Percentiles rank a stretch among this genome's conserved stretches.
Conservation (phyloP, 1,140 invertebrate genomes). For the Aphaenogaster floridana region DNA sequence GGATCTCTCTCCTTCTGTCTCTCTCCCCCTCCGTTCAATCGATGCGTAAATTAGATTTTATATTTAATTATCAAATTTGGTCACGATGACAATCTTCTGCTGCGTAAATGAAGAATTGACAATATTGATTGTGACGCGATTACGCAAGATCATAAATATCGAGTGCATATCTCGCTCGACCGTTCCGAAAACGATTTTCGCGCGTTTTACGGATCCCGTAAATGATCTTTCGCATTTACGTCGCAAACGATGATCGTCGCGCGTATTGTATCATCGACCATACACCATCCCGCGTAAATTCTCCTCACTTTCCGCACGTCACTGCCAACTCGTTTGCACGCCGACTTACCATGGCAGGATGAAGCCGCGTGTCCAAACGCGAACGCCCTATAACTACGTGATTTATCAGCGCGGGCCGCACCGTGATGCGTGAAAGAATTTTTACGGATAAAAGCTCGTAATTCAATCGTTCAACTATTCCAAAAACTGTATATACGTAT, state of each 20-base stretch:
- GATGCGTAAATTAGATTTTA: background rate
- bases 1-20: background rate
- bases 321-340: conserved; percentile 40
- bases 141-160: background rate
- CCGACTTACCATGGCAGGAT: conserved; percentile 13
- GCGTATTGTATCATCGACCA: conserved; percentile 38
- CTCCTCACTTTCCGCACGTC: conserved; percentile 38
- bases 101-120: background rate
- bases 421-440: background rate
- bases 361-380: conserved; percentile 32
- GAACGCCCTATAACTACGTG: background rate
- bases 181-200: background rate
- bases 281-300: conserved; percentile 42
- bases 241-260: conserved; percentile 6
- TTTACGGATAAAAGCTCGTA: conserved; percentile 37
- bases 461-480: background rate
- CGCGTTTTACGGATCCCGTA: conserved; percentile 14
- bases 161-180: background rate
- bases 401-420: conserved; percentile 28
- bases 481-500: background rate
- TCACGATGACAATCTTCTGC: background rate
- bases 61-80: background rate
- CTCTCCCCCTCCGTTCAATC: background rate
- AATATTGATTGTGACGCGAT: background rate
- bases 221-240: conserved; percentile 9